A percentile compares a stretch with the other conserved stretches of the same genome.
These are phyloP conservation scores for Porites evermanni DNA, from an alignment of 92 coral and sea anemone genomes.

Conservation along the genomic window DNA sequence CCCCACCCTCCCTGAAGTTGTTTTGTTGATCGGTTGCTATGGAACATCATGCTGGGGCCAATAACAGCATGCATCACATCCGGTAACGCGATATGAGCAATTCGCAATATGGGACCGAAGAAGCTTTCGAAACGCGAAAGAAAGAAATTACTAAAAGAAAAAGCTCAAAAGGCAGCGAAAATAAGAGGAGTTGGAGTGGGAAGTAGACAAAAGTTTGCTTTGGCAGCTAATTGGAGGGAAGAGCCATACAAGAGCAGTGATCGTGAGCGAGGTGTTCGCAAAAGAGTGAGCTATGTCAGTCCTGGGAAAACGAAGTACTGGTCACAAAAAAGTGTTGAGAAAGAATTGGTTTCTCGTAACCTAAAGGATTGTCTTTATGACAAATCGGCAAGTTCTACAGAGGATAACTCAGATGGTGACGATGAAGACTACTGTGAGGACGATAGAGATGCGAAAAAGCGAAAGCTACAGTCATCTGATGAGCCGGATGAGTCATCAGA, in stretches of 20 bases:
- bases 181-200: neutral
- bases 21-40: slow-evolving; percentile 2
- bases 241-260: slow-evolving; percentile 5
- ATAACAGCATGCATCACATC: slow-evolving; percentile 11
- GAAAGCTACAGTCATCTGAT: no score
- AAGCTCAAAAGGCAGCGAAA: neutral
- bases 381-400: neutral
- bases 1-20: no score
- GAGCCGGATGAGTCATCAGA: neutral
- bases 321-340: slow-evolving; percentile 37
- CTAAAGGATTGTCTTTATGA: neutral
- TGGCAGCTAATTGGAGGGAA: slow-evolving; percentile 62
- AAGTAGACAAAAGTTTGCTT: slow-evolving; percentile 7
- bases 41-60: slow-evolving; percentile 6
- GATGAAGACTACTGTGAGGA: neutral
- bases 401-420: neutral
- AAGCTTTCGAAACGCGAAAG: slow-evolving; percentile 12
- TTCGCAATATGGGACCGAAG: neutral
- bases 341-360: slow-evolving; percentile 26
- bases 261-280: slow-evolving; percentile 11
- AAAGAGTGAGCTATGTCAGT: slow-evolving; percentile 15
- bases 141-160: neutral
- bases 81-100: slow-evolving; percentile 13
- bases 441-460: neutral
- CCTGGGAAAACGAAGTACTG: slow-evolving; percentile 52